These are phyloP conservation scores for Pluvianellus socialis DNA, from an alignment of 2,113 vertebrate species.

Conservation along the genomic window DNA sequence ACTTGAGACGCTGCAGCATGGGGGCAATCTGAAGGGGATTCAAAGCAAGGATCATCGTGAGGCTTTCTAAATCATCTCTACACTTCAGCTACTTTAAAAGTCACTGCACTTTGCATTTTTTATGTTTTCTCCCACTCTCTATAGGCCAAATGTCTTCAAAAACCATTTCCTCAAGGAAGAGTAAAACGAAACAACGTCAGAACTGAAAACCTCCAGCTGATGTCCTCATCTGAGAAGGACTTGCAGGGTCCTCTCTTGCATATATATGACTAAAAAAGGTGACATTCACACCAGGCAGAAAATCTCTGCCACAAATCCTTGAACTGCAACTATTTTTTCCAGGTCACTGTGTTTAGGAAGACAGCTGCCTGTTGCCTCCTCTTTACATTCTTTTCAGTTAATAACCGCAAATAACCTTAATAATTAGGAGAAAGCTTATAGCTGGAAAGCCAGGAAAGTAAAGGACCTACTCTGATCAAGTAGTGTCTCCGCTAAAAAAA, in stretches of 20 bases:
- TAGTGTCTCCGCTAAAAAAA: neutral
- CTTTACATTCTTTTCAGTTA: conserved; percentile 14
- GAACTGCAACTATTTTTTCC: neutral
- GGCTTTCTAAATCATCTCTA: neutral
- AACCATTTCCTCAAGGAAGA: neutral
- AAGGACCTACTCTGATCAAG: neutral
- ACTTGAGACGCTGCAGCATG: neutral
- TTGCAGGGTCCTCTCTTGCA: neutral
- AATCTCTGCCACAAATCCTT: neutral
- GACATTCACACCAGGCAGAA: neutral
- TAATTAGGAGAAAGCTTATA: neutral
- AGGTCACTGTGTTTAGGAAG: neutral
- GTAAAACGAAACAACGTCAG: neutral
- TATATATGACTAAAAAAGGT: neutral
- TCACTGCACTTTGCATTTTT: neutral
- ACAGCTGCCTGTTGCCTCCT: neutral
- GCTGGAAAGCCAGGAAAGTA: neutral
- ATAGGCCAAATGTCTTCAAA: neutral
- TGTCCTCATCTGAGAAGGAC: neutral
- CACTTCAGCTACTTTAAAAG: neutral
- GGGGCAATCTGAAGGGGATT: neutral
- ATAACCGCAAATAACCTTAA: neutral
- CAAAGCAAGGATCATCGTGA: neutral
- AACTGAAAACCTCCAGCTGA: neutral
- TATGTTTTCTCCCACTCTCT: neutral